phyloP scores from a whole-genome alignment of 1,140 invertebrate species.

The Papilio dardanus region DNA sequence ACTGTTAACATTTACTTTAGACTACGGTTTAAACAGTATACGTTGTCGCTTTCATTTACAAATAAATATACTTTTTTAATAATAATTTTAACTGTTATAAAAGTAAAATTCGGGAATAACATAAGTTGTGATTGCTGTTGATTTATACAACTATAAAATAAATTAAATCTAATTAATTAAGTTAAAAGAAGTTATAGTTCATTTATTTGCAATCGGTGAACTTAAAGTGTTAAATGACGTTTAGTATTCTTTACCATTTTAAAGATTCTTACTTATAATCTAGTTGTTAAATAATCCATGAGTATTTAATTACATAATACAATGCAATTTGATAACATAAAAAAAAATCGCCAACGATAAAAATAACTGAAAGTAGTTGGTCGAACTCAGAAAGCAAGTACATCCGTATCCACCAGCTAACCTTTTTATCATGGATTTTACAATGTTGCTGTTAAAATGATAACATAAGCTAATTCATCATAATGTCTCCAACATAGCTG shows the following conservation, averaged over 20 bases:
- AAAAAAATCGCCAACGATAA: background rate
- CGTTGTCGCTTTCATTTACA: background rate
- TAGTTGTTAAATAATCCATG: no score
- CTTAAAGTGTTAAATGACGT: no score
- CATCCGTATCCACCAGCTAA: background rate
- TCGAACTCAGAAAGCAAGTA: background rate
- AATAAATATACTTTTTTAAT: background rate
- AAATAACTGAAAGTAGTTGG: background rate
- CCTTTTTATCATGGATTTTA: background rate
- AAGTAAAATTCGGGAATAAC: no score
- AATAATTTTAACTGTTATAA: no score
- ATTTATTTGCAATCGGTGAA: no score
- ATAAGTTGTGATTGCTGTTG: no score
- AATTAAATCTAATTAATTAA: no score
- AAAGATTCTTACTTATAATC: no score
- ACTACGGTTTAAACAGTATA: background rate
- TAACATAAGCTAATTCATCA: background rate
- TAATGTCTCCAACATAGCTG: background rate
- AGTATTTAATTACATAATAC: no score
- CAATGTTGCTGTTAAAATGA: background rate
- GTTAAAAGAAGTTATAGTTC: no score
- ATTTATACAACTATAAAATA: no score
- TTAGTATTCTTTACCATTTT: no score
- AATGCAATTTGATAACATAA: background rate
- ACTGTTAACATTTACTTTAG: slow-evolving; percentile 29